These are phyloP conservation scores for Elanus axillaris DNA, from an alignment of 2,113 vertebrate genomes.

Conservation along the genomic window DNA sequence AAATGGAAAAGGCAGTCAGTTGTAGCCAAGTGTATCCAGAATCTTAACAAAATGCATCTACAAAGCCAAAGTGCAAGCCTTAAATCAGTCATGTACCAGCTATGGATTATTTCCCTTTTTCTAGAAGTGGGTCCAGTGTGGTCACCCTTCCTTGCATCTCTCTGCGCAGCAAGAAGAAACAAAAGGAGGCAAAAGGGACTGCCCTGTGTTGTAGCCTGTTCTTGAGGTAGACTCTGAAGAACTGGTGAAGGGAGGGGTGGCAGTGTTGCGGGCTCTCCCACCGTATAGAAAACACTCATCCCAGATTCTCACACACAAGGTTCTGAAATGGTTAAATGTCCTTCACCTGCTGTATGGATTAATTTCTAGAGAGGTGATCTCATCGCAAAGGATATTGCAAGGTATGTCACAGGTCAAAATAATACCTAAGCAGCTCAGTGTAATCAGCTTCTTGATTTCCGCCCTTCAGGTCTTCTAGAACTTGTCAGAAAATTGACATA, in stretches of 20 bases:
- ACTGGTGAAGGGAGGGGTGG: not conserved
- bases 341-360: not conserved
- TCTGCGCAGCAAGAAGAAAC: not conserved
- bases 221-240: not conserved
- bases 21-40: not conserved
- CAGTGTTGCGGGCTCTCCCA: not conserved
- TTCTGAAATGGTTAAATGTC: not conserved
- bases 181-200: not conserved
- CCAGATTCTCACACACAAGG: not conserved
- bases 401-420: not conserved
- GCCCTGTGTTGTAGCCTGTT: not conserved
- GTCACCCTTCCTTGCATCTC: not conserved
- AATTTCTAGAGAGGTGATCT: not conserved
- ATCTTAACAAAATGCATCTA: not conserved
- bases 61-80: not conserved
- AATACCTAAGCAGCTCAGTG: not conserved
- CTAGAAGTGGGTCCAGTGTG: not conserved
- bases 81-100: not conserved
- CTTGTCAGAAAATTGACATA: not conserved
- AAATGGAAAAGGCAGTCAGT: not conserved
- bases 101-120: not conserved
- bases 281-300: not conserved
- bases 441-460: slow-evolving; percentile 36
- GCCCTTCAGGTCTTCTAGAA: not conserved
- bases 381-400: not conserved